Percentiles rank a stretch among this genome's conserved stretches.
phyloP scores from a whole-genome alignment of 2,113 vertebrate genomes.

The Coptodon bakossiorum region DNA sequence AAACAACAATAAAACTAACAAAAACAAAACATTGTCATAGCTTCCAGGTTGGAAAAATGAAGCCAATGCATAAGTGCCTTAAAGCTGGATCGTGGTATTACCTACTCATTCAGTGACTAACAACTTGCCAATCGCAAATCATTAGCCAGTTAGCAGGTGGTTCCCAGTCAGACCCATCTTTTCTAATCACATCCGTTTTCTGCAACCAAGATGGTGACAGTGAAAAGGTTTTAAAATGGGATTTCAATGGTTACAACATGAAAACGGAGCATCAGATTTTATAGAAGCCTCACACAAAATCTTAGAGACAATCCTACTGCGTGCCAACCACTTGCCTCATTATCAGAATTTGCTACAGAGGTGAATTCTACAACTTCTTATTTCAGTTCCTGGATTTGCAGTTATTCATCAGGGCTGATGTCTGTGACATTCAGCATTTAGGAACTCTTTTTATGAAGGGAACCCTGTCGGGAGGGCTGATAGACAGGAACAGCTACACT shows the following conservation, averaged over 20 bases:
- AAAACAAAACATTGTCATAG: neutral
- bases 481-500: neutral
- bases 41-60: neutral
- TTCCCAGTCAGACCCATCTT: neutral
- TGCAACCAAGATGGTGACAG: neutral
- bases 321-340: neutral
- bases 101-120: neutral
- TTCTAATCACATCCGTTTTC: neutral
- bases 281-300: neutral
- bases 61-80: neutral
- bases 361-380: neutral
- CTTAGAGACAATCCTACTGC: neutral
- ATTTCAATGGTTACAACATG: neutral
- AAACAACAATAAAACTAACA: neutral
- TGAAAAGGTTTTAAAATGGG: neutral
- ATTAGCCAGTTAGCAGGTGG: neutral
- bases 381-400: neutral
- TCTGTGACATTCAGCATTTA: neutral
- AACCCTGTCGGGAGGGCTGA: neutral
- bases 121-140: neutral
- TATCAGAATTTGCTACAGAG: neutral
- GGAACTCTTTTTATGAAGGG: neutral
- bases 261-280: neutral
- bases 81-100: neutral
- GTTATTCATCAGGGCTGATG: neutral